A percentile compares a stretch with the other conserved stretches of the same genome.
Conservation (phyloP, 37 sponge, comb jelly and placozoan genomes). For the Amphimedon queenslandica region DNA sequence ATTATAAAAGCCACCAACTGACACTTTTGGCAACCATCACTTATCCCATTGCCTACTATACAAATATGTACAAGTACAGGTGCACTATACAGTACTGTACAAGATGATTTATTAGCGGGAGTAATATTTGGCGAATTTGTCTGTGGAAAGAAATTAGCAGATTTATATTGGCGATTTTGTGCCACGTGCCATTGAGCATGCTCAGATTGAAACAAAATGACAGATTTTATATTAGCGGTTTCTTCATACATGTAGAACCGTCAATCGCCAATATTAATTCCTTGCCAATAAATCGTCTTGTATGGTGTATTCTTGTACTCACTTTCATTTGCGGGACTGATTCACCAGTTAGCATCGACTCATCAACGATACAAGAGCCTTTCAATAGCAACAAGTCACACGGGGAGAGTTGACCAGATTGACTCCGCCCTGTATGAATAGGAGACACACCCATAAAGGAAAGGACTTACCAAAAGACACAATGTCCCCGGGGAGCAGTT, state of each 20-base stretch:
- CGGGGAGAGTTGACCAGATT: constrained; percentile 58
- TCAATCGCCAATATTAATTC: too few relatives aligned
- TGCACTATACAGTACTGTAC: not conserved
- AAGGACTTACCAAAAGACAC: constrained; percentile 65
- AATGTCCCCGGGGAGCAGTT: constrained; percentile 89
- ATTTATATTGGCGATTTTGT: too few relatives aligned
- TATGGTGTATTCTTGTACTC: not conserved
- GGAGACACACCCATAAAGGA: not conserved
- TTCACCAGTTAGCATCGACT: constrained; percentile 96
- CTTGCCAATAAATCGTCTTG: too few relatives aligned
- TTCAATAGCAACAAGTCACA: constrained; percentile 90
- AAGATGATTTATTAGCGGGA: not conserved
- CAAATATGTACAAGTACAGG: not conserved
- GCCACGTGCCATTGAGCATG: too few relatives aligned
- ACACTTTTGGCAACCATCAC: too few relatives aligned
- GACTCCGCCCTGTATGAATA: constrained; percentile 50
- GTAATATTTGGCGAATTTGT: not conserved
- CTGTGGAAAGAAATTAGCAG: not conserved
- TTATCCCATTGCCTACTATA: too few relatives aligned
- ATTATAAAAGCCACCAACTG: too few relatives aligned
- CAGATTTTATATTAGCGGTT: too few relatives aligned
- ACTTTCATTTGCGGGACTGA: constrained; percentile 96
- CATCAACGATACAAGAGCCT: constrained; percentile 91
- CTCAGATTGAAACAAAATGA: too few relatives aligned
- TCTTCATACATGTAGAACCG: too few relatives aligned